Evolutionary conservation across 2,797 vertebrate genomes (phyloP).

Genomic region (Thamnophis elegans): DNA sequence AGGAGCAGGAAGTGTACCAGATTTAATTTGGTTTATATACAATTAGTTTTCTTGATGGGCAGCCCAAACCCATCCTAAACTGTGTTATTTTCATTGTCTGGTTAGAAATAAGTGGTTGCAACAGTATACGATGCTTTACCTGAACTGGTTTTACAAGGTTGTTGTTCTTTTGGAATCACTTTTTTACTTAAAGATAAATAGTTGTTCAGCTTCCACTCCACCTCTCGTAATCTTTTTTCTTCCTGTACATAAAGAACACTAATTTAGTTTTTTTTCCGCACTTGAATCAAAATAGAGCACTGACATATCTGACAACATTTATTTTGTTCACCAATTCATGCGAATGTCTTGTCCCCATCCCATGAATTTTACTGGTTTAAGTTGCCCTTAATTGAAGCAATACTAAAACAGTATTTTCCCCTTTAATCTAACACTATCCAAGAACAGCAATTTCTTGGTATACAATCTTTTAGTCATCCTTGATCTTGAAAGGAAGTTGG

Average conservation of each 20-base stretch:
- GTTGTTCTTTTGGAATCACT: not conserved
- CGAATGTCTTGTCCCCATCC: not conserved
- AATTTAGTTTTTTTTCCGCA: not conserved
- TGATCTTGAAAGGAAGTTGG: not conserved
- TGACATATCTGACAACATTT: not conserved
- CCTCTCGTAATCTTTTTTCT: not conserved
- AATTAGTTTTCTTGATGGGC: not conserved
- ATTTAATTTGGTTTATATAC: not conserved
- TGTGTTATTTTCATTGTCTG: not conserved
- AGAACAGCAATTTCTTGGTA: not conserved
- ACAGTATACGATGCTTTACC: not conserved
- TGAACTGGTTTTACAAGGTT: not conserved
- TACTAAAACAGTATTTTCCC: not conserved
- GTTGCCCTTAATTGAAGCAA: not conserved
- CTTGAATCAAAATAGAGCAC: not conserved
- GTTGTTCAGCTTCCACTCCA: slow-evolving; percentile 41
- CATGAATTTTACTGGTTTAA: not conserved
- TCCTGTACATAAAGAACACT: slow-evolving; percentile 25
- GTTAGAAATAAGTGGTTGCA: not conserved
- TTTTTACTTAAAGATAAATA: slow-evolving; percentile 26
- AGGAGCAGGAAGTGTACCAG: not conserved
- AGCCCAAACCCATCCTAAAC: not conserved
- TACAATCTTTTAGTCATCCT: not conserved
- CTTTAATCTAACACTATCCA: not conserved
- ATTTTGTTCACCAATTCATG: not conserved